These are phyloP conservation scores for Pachycephala philippinensis DNA, from an alignment of 2,113 vertebrate genomes.

Conservation along the genomic window DNA sequence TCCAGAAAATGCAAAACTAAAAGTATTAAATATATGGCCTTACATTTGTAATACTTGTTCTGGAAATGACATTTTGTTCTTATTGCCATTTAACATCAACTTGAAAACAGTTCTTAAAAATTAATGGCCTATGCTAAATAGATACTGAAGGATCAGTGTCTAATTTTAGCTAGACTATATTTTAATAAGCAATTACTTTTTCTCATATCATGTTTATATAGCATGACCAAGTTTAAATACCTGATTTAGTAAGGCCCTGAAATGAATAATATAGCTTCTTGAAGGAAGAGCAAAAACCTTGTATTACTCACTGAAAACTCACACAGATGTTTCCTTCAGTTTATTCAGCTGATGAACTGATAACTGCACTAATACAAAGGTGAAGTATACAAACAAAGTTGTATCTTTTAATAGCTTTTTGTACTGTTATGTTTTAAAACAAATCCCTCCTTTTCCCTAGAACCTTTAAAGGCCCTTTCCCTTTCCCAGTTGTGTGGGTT, in stretches of 20 bases:
- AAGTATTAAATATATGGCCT: not conserved
- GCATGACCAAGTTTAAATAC: constrained; percentile 55
- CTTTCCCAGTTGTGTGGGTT: not conserved
- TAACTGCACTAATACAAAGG: not conserved
- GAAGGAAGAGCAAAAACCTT: not conserved
- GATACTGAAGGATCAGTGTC: constrained; percentile 17
- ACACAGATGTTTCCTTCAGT: not conserved
- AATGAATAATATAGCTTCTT: not conserved
- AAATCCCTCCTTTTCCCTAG: not conserved
- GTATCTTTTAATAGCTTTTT: not conserved
- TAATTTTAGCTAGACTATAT: constrained; percentile 33
- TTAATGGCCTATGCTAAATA: constrained; percentile 1
- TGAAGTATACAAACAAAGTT: not conserved
- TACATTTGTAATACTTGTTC: not conserved
- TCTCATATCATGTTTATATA: constrained; percentile 43
- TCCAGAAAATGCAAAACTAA: not conserved
- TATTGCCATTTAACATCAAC: not conserved
- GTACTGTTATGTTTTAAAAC: not conserved
- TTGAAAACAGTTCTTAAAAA: constrained; percentile 24
- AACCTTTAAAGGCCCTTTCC: not conserved
- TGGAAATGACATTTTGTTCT: not conserved
- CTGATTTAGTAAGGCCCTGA: constrained; percentile 30
- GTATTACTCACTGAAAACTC: not conserved
- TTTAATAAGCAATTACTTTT: constrained; percentile 50
- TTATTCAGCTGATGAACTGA: not conserved